Evolutionary conservation across 2,113 vertebrate species (phyloP).

Genomic region (Callopanchax toddi): DNA sequence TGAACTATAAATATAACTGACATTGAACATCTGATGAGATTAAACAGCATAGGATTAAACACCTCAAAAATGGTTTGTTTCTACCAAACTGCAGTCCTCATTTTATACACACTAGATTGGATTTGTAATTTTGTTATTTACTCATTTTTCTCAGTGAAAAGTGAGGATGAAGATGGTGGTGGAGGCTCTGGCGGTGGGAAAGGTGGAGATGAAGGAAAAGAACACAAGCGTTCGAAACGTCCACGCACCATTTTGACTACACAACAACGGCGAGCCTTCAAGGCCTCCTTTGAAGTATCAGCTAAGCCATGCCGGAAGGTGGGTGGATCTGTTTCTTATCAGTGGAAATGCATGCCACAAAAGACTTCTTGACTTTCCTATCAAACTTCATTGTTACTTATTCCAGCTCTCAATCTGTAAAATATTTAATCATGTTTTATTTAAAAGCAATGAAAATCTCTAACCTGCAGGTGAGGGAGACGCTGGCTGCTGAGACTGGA

Average conservation of each 20-base stretch:
- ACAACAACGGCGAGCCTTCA: constrained; percentile 90
- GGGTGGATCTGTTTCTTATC: constrained; percentile 29
- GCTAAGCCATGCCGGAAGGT: constrained; percentile 93
- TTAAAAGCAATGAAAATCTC: not conserved
- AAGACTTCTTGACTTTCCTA: constrained; percentile 1
- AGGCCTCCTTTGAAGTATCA: constrained; percentile 93
- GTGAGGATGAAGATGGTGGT: constrained; percentile 87
- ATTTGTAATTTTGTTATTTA: constrained; percentile 26
- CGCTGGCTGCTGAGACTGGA: constrained; percentile 89
- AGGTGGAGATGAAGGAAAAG: constrained; percentile 84
- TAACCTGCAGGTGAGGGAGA: constrained; percentile 85
- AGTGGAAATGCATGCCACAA: constrained; percentile 9
- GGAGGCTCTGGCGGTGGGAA: constrained; percentile 81
- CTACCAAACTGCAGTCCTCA: not conserved
- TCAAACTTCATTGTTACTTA: constrained; percentile 2
- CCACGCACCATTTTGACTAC: constrained; percentile 92
- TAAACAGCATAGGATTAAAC: not conserved
- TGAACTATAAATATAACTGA: not conserved
- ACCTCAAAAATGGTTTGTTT: not conserved
- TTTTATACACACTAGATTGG: not conserved
- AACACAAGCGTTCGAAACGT: constrained; percentile 89
- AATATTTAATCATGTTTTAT: not conserved
- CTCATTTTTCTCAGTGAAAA: constrained; percentile 82
- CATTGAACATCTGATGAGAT: not conserved
- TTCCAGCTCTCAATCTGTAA: not conserved